Conservation (phyloP, 2,888 invertebrate genomes). For the Tetanocera ferruginea region DNA sequence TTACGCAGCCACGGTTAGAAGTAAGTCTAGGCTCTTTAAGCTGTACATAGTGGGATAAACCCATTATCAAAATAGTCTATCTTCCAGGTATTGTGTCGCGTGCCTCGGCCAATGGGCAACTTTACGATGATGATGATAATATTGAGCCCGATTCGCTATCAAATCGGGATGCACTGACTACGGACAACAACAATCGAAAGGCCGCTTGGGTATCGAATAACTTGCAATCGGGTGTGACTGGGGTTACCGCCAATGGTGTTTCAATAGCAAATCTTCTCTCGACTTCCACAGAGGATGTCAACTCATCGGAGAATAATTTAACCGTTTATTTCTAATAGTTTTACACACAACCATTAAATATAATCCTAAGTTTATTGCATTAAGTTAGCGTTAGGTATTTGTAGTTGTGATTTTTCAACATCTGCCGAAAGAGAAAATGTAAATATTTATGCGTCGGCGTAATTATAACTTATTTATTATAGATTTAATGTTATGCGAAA, state of each 20-base stretch:
- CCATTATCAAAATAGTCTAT: constrained; percentile 53
- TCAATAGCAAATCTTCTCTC: constrained; percentile 62
- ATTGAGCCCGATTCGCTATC: constrained; percentile 66
- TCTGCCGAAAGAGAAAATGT: background rate
- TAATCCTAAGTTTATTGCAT: background rate
- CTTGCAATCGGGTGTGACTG: constrained; percentile 22
- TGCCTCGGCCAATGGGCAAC: constrained; percentile 69
- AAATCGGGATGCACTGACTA: constrained; percentile 48
- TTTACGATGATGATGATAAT: constrained; percentile 70
- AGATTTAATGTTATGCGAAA: background rate
- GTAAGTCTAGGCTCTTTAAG: constrained; percentile 64
- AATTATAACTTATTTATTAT: constrained; percentile 21
- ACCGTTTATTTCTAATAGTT: constrained; percentile 73
- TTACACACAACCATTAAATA: background rate
- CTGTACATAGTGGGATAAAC: constrained; percentile 39
- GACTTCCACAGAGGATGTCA: constrained; percentile 64
- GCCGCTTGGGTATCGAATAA: constrained; percentile 56
- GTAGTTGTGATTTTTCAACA: constrained; percentile 3
- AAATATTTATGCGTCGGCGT: constrained; percentile 18
- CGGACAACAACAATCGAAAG: constrained; percentile 58
- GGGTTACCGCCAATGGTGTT: constrained; percentile 50
- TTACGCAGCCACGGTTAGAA: constrained; percentile 74
- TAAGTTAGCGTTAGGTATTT: background rate
- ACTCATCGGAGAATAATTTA: constrained; percentile 73
- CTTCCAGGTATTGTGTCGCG: constrained; percentile 71